A percentile compares a stretch with the other conserved stretches of the same genome.
Evolutionary conservation across 2,797 vertebrate species (phyloP).

Genomic region (Propithecus deckenii): DNA sequence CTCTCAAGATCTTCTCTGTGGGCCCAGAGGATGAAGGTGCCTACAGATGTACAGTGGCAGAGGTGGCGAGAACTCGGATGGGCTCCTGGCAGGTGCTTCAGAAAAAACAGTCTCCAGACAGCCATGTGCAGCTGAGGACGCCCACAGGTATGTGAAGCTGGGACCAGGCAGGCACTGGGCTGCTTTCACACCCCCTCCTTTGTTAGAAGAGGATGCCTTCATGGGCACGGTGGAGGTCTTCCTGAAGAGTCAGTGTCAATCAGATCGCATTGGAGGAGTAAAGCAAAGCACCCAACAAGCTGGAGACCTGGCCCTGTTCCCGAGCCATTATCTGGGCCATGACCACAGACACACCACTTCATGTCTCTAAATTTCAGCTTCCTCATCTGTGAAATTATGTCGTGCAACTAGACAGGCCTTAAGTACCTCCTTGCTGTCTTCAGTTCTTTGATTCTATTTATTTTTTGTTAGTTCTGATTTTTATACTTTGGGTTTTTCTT

Average conservation of each 20-base stretch:
- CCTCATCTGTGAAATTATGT: background rate
- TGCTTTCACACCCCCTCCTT: background rate
- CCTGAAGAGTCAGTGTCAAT: background rate
- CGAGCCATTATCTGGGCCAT: background rate
- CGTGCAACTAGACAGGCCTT: background rate
- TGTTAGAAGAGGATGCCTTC: background rate
- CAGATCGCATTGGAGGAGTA: background rate
- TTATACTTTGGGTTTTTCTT: background rate
- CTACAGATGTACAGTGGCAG: slow-evolving; percentile 87
- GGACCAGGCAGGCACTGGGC: rapidly evolving
- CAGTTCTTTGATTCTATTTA: background rate
- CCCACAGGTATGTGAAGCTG: slow-evolving; percentile 74
- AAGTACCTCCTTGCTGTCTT: background rate
- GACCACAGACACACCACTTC: background rate
- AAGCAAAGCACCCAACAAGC: background rate
- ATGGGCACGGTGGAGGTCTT: background rate
- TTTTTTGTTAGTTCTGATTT: background rate
- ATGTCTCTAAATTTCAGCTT: background rate
- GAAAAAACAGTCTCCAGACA: slow-evolving; percentile 77
- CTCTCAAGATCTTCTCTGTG: slow-evolving; percentile 83
- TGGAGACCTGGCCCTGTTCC: background rate
- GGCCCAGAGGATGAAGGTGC: slow-evolving; percentile 85
- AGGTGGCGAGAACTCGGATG: slow-evolving; percentile 76
- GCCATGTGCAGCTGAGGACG: slow-evolving; percentile 45
- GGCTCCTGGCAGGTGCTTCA: slow-evolving; percentile 74